These are phyloP conservation scores for Hestina assimilis DNA, from an alignment of 1,140 invertebrate genomes.

Conservation along the genomic window DNA sequence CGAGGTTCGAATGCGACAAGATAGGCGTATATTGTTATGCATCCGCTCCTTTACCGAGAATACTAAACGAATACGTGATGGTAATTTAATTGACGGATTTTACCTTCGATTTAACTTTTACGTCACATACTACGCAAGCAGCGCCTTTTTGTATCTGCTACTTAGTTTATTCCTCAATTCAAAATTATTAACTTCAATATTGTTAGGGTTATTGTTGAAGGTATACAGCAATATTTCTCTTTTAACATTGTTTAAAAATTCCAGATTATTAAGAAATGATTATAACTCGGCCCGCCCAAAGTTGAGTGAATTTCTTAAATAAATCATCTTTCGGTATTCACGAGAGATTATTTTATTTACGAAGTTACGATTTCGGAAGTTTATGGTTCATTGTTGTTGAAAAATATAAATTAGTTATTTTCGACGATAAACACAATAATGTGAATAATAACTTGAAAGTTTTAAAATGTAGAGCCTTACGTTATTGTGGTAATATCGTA, in stretches of 20 bases:
- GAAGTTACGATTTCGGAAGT: constrained; percentile 32
- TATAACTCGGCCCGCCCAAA: constrained; percentile 8
- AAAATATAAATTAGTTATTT: constrained; percentile 26
- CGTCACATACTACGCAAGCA: no score
- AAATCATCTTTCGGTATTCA: constrained; percentile 40
- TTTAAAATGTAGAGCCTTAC: not conserved
- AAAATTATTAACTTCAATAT: no score
- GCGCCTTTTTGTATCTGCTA: not conserved
- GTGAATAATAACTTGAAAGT: constrained; percentile 1
- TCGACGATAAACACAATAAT: constrained; percentile 11
- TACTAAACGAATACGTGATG: constrained; percentile 40
- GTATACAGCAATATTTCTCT: no score
- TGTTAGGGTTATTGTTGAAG: no score
- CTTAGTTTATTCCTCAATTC: no score
- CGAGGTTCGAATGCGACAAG: constrained; percentile 25
- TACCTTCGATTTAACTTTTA: not conserved
- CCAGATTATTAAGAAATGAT: constrained; percentile 46
- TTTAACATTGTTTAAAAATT: constrained; percentile 12
- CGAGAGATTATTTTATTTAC: constrained; percentile 44
- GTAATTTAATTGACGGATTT: constrained; percentile 18
- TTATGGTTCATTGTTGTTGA: constrained; percentile 51
- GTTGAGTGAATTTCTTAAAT: constrained; percentile 33
- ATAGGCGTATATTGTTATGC: constrained; percentile 15
- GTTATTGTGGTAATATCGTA: not conserved
- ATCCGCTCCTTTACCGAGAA: constrained; percentile 30